Evolutionary conservation across 2,113 vertebrate species (phyloP).

Genomic region (Cavia porcellus): DNA sequence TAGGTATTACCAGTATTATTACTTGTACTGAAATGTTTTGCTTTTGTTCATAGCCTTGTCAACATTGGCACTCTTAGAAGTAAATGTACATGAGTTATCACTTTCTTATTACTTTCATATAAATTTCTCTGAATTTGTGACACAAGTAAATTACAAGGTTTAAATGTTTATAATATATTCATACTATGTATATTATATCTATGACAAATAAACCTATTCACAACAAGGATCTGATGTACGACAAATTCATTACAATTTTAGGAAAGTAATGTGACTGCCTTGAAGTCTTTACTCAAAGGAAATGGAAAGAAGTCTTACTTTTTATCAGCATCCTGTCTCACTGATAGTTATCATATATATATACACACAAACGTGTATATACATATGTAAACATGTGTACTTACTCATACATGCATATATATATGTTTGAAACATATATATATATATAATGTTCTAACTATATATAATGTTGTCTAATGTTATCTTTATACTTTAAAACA

Average conservation of each 20-base stretch:
- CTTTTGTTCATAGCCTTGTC: neutral
- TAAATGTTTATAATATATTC: neutral
- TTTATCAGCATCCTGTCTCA: neutral
- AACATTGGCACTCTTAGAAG: neutral
- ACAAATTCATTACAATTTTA: neutral
- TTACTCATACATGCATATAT: no score
- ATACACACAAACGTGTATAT: neutral
- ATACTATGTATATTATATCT: neutral
- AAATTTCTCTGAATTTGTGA: neutral
- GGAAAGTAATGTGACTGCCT: neutral
- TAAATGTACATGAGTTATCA: neutral
- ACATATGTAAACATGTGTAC: no score
- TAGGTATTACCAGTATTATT: neutral
- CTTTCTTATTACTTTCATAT: neutral
- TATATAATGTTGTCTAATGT: no score
- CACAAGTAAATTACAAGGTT: neutral
- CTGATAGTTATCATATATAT: neutral
- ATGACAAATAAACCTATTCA: neutral
- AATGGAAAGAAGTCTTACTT: neutral
- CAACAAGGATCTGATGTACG: neutral
- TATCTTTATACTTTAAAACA: no score
- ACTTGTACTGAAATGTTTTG: neutral
- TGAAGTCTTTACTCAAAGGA: neutral
- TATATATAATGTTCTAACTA: no score
- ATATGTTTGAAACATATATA: no score